Conservation (phyloP, 2,888 invertebrate species). For the Desoria tigrina region DNA sequence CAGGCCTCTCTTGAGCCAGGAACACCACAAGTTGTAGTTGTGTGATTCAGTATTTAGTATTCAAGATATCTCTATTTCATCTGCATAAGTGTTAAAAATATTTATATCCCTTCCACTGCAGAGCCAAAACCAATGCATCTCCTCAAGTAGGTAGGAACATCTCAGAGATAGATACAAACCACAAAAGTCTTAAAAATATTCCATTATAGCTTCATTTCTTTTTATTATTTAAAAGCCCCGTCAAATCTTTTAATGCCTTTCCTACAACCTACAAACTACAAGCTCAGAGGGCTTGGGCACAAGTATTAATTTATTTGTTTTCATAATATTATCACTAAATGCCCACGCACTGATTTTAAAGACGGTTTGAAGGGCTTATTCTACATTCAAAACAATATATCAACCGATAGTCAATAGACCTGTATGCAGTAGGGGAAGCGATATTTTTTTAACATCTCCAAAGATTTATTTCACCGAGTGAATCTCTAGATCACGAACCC, state of each 20-base stretch:
- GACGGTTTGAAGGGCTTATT: no score
- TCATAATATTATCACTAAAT: not conserved
- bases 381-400: no score
- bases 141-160: no score
- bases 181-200: no score
- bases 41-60: no score
- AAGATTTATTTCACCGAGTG: not conserved
- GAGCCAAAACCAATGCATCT: not conserved
- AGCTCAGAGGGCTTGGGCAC: not conserved
- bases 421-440: no score
- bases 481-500: not conserved
- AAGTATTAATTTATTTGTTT: not conserved
- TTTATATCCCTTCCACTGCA: not conserved
- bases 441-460: no score
- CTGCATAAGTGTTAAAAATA: conserved; percentile 8
- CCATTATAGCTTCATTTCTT: conserved; percentile 3
- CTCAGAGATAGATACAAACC: not conserved
- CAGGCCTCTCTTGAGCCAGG: not conserved
- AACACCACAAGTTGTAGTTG: no score
- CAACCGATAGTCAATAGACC: no score
- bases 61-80: conserved; percentile 3
- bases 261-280: not conserved
- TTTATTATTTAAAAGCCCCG: conserved; percentile 8
- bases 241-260: not conserved
- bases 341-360: not conserved